These are phyloP conservation scores for mouse (Mus musculus) DNA, from an alignment of 2,113 vertebrate species.

Conservation along the genomic window GRCm39 chr10:35386001-35386500, in stretches of 20 bases:
- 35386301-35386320: not conserved
- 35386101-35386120: not conserved
- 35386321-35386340: not conserved
- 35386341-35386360: not conserved
- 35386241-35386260: not conserved
- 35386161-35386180: not conserved
- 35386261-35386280: not conserved
- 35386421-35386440: no score
- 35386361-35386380: not conserved
- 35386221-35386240: not conserved
- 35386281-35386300: not conserved
- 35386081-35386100: not conserved
- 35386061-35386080: not conserved
- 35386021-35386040: not conserved
- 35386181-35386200: not conserved
- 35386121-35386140: not conserved
- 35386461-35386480: no score
- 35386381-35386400: no score
- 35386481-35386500: no score
- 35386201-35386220: not conserved
- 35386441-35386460: no score
- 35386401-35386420: no score
- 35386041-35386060: not conserved
- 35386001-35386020: not conserved
- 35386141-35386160: not conserved